phyloP scores from a whole-genome alignment of 2,888 invertebrate species.

The Drosophila rellima region DNA sequence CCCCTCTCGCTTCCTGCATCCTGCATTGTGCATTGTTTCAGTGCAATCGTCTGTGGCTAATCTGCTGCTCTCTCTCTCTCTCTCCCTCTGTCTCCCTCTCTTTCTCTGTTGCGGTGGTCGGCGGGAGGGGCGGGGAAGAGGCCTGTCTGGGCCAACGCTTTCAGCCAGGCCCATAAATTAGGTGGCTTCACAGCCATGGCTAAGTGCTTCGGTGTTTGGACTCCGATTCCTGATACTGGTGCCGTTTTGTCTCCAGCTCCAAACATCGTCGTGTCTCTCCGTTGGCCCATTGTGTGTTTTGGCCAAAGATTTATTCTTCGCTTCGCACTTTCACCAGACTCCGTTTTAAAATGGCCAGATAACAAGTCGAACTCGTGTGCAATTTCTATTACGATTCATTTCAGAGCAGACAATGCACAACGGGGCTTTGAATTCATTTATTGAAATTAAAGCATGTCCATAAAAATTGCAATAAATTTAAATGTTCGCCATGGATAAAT shows the following conservation, averaged over 20 bases:
- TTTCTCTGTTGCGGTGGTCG: constrained; percentile 10
- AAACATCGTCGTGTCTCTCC: constrained; percentile 12
- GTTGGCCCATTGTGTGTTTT: constrained; percentile 42
- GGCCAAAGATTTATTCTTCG: constrained; percentile 63
- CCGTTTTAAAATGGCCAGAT: constrained; percentile 34
- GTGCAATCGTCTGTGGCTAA: constrained; percentile 80
- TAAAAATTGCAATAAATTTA: constrained; percentile 41
- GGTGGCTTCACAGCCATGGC: constrained; percentile 56
- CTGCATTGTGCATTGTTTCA: constrained; percentile 68
- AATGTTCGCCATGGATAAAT: constrained; percentile 6
- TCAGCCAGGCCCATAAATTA: constrained; percentile 73
- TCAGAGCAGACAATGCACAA: constrained; percentile 11
- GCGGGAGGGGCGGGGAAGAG: constrained; percentile 1
- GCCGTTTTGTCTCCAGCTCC: constrained; percentile 35
- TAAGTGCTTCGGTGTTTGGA: constrained; percentile 69
- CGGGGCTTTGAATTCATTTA: constrained; percentile 46
- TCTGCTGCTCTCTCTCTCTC: constrained; percentile 46
- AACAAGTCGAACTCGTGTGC: constrained; percentile 29
- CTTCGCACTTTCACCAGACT: constrained; percentile 62
- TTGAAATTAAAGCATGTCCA: constrained; percentile 44
- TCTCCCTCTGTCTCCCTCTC: not conserved
- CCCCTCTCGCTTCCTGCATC: constrained; percentile 19
- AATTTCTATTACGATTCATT: constrained; percentile 56
- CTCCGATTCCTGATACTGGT: constrained; percentile 21
- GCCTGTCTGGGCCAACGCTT: constrained; percentile 44